These are phyloP conservation scores for Poeciliopsis retropinna DNA, from an alignment of 2,113 vertebrate genomes.

Conservation along the genomic window DNA sequence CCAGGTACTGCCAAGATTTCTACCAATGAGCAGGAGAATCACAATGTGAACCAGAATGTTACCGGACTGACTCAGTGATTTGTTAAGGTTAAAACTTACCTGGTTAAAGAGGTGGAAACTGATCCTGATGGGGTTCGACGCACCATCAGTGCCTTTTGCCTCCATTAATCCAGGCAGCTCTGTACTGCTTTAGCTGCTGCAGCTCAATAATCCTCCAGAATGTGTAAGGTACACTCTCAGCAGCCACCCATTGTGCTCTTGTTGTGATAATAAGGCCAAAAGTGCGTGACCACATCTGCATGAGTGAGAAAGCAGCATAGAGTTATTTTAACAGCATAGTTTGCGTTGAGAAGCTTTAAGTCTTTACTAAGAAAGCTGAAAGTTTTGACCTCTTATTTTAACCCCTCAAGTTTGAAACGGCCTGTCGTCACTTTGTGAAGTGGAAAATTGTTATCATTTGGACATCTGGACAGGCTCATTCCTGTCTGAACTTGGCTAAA, in stretches of 20 bases:
- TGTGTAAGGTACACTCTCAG: constrained; percentile 55
- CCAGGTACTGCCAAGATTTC: constrained; percentile 77
- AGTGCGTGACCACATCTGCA: constrained; percentile 34
- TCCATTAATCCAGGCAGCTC: constrained; percentile 55
- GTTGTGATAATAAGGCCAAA: constrained; percentile 41
- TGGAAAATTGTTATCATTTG: constrained; percentile 34
- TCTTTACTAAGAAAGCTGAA: constrained; percentile 33
- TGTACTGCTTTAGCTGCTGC: constrained; percentile 74
- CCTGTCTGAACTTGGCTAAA: neutral
- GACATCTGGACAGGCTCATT: constrained; percentile 11
- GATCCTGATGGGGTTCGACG: neutral
- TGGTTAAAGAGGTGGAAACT: neutral
- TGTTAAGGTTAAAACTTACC: neutral
- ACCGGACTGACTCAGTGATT: neutral
- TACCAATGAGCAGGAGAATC: neutral
- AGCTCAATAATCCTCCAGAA: constrained; percentile 85
- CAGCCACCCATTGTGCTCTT: constrained; percentile 34
- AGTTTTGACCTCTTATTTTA: constrained; percentile 20
- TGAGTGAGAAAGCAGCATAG: neutral
- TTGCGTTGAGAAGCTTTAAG: constrained; percentile 1
- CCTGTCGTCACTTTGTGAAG: constrained; percentile 37
- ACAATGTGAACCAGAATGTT: neutral
- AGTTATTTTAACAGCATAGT: constrained; percentile 21
- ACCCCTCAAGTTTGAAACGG: constrained; percentile 37
- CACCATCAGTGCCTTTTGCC: neutral